Percentiles rank a stretch among this genome's conserved stretches.
Evolutionary conservation across 2,797 vertebrate genomes (phyloP).

Genomic region (Phoeniculus purpureus): DNA sequence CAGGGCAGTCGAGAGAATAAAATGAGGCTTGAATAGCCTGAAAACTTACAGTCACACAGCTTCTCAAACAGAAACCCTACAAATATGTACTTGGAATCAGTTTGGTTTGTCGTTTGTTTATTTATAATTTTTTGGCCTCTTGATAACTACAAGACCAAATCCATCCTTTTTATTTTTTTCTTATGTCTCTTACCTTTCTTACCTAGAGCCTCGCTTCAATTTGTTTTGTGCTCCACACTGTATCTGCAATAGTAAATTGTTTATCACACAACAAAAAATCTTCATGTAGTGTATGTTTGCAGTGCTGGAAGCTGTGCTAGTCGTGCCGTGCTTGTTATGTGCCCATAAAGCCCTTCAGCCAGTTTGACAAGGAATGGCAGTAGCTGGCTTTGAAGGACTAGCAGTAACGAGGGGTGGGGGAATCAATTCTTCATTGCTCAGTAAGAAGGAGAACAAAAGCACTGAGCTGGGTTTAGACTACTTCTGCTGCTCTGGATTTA

Average conservation of each 20-base stretch:
- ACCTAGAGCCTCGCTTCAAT: background rate
- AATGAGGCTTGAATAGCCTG: background rate
- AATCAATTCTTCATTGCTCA: background rate
- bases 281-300: background rate
- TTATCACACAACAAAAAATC: background rate
- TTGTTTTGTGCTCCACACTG: background rate
- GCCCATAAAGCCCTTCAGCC: background rate
- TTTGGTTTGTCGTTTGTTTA: background rate
- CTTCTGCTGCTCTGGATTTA: background rate
- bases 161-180: background rate
- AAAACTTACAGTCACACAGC: background rate
- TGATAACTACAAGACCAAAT: background rate
- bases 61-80: background rate
- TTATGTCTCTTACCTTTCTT: too few relatives aligned
- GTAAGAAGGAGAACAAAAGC: background rate
- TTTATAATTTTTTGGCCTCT: background rate
- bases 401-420: background rate
- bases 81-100: background rate
- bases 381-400: background rate
- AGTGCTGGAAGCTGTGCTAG: background rate
- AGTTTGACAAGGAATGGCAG: background rate
- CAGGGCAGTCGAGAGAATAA: background rate
- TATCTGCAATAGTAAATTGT: background rate
- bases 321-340: fast-evolving
- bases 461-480: background rate